phyloP scores from a whole-genome alignment of 2,797 vertebrate genomes.

The Taenioides sp. region DNA sequence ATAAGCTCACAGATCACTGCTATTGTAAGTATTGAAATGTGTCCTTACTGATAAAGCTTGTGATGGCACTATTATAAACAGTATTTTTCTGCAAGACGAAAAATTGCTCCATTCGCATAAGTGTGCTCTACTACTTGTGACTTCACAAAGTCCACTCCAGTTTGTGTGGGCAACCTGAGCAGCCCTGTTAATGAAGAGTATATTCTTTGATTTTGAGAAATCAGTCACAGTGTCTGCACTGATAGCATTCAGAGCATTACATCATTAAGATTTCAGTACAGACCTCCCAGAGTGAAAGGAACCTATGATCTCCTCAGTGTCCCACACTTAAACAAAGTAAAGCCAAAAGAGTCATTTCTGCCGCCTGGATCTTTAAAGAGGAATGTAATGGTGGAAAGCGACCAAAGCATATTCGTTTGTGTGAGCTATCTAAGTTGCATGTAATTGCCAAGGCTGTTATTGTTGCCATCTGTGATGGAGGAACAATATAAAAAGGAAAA shows the following conservation, averaged over 20 bases:
- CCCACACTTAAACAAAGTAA: constrained; percentile 35
- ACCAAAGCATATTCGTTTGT: constrained; percentile 4
- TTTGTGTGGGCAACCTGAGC: constrained; percentile 45
- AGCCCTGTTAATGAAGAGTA: constrained; percentile 57
- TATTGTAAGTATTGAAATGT: not conserved
- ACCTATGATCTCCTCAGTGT: constrained; percentile 47
- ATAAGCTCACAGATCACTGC: not conserved
- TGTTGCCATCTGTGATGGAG: constrained; percentile 70
- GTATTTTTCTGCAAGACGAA: not conserved
- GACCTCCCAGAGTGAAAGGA: constrained; percentile 29
- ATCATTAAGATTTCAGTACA: constrained; percentile 53
- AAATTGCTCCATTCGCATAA: not conserved
- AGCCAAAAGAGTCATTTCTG: constrained; percentile 32
- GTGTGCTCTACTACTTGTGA: not conserved
- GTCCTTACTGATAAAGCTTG: not conserved
- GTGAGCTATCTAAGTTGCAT: constrained; percentile 34
- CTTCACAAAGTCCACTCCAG: constrained; percentile 1
- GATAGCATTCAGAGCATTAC: constrained; percentile 44
- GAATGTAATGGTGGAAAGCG: constrained; percentile 25
- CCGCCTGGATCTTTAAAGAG: constrained; percentile 35
- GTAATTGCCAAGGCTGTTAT: constrained; percentile 53
- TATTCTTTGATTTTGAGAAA: constrained; percentile 27
- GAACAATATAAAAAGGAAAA: constrained; percentile 20
- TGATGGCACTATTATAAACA: not conserved
- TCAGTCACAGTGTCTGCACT: not conserved